Evolutionary conservation across 2,888 invertebrate genomes (phyloP).

Genomic region (Stenurella melanura): DNA sequence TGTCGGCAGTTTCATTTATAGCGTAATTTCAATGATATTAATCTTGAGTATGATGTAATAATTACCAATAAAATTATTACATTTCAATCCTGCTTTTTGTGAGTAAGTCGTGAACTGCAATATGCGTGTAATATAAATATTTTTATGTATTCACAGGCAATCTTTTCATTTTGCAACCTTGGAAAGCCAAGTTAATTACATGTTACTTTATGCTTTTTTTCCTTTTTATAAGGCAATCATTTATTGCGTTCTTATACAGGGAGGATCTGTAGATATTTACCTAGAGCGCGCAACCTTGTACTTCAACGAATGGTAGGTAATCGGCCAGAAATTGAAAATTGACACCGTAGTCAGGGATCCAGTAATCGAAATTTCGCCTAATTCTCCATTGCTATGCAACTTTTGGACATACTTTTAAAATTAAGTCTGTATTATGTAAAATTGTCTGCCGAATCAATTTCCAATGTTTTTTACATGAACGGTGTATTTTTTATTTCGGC

Average conservation of each 20-base stretch:
- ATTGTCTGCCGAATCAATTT: too few species aligned
- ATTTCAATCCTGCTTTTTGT: constrained; percentile 27
- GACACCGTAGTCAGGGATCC: too few species aligned
- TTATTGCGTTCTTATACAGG: constrained; percentile 17
- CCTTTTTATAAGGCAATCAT: constrained; percentile 31
- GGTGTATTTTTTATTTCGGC: too few species aligned
- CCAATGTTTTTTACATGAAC: too few species aligned
- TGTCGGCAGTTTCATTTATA: constrained; percentile 5
- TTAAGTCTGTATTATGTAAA: too few species aligned
- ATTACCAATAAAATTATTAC: constrained; percentile 28
- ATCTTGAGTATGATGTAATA: constrained; percentile 21
- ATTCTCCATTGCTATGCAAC: too few species aligned
- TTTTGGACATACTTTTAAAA: too few species aligned
- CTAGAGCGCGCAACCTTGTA: neutral
- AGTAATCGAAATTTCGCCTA: too few species aligned
- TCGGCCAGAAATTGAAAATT: too few species aligned
- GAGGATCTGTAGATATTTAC: neutral
- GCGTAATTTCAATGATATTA: neutral
- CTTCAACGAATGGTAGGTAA: neutral
- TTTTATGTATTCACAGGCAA: constrained; percentile 38
- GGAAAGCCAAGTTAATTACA: constrained; percentile 43
- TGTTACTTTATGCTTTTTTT: constrained; percentile 27
- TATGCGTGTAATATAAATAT: constrained; percentile 35
- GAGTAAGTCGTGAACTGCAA: constrained; percentile 5
- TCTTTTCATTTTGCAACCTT: constrained; percentile 47